These are phyloP conservation scores for Pteria penguin DNA, from an alignment of 2,888 invertebrate genomes.

Conservation along the genomic window DNA sequence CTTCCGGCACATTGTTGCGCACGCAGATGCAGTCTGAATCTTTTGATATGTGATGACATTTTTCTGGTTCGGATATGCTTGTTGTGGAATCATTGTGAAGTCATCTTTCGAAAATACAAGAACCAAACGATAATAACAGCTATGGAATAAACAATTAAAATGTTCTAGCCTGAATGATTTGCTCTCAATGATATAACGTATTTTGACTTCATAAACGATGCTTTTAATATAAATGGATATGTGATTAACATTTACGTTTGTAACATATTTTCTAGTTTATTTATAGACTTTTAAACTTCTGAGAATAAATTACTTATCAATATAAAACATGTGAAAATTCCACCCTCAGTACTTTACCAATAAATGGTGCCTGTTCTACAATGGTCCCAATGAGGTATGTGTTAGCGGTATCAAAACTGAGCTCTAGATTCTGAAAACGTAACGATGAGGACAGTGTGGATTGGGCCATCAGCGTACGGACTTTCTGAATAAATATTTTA, in stretches of 20 bases:
- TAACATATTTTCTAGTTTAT: no score
- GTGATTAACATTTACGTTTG: no score
- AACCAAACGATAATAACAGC: no score
- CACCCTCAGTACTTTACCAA: constrained; percentile 49
- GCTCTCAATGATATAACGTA: no score
- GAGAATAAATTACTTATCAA: no score
- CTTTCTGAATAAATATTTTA: constrained; percentile 56
- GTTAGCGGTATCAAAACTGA: constrained; percentile 52
- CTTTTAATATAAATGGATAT: no score
- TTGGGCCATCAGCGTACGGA: constrained; percentile 48
- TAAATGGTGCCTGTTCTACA: constrained; percentile 59
- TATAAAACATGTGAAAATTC: no score
- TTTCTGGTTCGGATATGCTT: constrained; percentile 21
- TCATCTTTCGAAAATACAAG: no score
- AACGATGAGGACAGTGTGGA: constrained; percentile 53
- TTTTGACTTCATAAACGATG: no score
- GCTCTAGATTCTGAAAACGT: constrained; percentile 59
- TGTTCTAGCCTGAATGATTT: no score
- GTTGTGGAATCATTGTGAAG: constrained; percentile 54
- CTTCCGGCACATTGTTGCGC: constrained; percentile 60
- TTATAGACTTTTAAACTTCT: no score
- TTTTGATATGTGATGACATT: constrained; percentile 45
- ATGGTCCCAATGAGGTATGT: constrained; percentile 60
- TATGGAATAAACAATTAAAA: no score
- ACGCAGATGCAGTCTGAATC: constrained; percentile 47